Evolutionary conservation across 2,113 vertebrate genomes (phyloP).

Genomic region (Periophthalmus modestus): DNA sequence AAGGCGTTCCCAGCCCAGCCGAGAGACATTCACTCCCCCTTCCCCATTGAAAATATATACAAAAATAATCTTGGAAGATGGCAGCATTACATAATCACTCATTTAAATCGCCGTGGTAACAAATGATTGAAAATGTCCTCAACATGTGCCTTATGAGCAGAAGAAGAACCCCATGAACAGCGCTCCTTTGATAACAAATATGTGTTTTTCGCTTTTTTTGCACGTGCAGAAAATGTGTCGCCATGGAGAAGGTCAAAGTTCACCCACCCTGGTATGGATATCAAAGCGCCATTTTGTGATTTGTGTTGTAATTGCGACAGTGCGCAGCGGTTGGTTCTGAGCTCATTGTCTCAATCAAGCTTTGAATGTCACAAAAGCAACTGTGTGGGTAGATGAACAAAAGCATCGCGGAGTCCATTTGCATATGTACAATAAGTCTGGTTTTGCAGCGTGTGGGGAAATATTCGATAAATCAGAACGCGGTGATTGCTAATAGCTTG

Average conservation of each 20-base stretch:
- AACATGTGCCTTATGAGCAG: no score
- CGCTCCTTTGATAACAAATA: no score
- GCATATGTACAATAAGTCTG: slow-evolving; percentile 23
- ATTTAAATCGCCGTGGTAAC: no score
- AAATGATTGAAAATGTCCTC: no score
- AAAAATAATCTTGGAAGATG: no score
- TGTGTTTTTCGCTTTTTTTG: no score
- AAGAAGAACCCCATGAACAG: no score
- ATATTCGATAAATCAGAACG: slow-evolving; percentile 7
- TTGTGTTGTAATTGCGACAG: slow-evolving; percentile 27
- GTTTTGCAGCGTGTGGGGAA: slow-evolving; percentile 7
- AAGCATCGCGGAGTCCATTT: slow-evolving; percentile 29
- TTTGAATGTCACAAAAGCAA: slow-evolving; percentile 38
- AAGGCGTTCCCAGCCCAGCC: no score
- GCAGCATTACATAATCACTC: no score
- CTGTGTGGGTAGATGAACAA: slow-evolving; percentile 44
- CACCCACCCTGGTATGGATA: slow-evolving; percentile 14
- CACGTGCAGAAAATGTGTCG: slow-evolving; percentile 20
- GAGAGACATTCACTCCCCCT: no score
- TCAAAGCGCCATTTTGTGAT: slow-evolving; percentile 38
- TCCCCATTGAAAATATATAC: no score
- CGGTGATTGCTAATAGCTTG: not conserved
- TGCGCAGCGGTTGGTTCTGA: slow-evolving; percentile 7
- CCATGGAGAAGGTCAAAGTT: slow-evolving; percentile 27
- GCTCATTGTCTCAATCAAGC: slow-evolving; percentile 41